Evolutionary conservation across 92 coral and sea anemone genomes (phyloP), one percentile per base, ranked within the genome.

Genomic region (Palythoa grandis): DNA sequence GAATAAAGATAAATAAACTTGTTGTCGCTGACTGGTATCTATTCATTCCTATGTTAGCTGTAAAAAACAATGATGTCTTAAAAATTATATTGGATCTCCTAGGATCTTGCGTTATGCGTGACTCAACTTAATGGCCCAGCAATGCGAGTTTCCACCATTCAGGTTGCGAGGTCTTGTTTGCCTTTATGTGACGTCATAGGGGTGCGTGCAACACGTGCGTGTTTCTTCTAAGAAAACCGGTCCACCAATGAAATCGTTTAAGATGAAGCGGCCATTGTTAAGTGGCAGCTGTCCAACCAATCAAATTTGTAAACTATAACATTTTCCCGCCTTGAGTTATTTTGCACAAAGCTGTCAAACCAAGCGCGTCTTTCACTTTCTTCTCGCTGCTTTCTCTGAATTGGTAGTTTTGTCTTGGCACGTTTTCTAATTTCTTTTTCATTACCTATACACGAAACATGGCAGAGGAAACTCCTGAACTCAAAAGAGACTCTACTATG

Each of bases 401-500:
- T 88, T 85, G 85, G 52, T 47, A 48, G 79, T 56, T 67, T 52
- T 39, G 24, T 16, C 61, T 67, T 84, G 23, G 80, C 73, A 78
- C 72, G 73, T 82, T 74, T 24, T 70, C 35, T 19, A 47, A 61
- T 15, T 61, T 19, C 61, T 40, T 70, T 83, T 74, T 83, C 83
- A 74, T 76, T 43, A 48, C 74, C 43, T 78, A 2, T 16, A 80
- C 74, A 16, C 74, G 14, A 16, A 80, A 66, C 74, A 96, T 96
- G 98, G 95, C 98, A 56, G 98, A 96, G 61, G 98, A 92, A 74
- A 86, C 88, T 50, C 91, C 94, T 5, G 94, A 90, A n/a, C 95
- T 96, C 74, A 93, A 96, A 84, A 90, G 96, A 70, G 98, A 96
- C 63, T 87, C 93, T 71, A 96, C 98, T 24, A 96, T 94, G 98